Evolutionary conservation across 2,888 invertebrate genomes (phyloP).

Genomic region (Cheilosia urbana): DNA sequence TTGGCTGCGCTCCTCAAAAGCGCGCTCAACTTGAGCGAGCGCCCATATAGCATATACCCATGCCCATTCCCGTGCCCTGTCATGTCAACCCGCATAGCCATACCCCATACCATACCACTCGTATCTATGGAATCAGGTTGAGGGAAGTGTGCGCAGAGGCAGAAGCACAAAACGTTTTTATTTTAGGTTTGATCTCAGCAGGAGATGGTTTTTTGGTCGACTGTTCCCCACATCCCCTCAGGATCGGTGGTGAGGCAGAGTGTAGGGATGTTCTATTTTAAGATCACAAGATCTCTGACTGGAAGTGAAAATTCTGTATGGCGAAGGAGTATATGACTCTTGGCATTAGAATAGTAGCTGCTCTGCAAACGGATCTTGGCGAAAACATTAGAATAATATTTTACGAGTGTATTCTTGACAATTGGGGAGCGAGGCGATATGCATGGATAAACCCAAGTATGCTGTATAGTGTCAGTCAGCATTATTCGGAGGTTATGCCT

Average conservation of each 20-base stretch:
- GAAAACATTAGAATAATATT: conserved; percentile 52
- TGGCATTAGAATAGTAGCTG: conserved; percentile 4
- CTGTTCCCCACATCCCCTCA: conserved; percentile 25
- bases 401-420: conserved; percentile 32
- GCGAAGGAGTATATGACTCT: not conserved
- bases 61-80: conserved; percentile 6
- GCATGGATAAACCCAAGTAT: conserved; percentile 14
- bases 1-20: conserved; percentile 56
- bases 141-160: conserved; percentile 65
- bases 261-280: conserved; percentile 59
- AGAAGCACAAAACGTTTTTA: conserved; percentile 60
- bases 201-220: conserved; percentile 57
- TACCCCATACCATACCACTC: not conserved
- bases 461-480: conserved; percentile 56
- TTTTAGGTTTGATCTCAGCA: conserved; percentile 68
- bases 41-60: not conserved
- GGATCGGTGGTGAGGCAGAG: not conserved
- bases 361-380: conserved; percentile 21
- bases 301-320: conserved; percentile 19
- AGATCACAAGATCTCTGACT: conserved; percentile 39
- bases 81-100: not conserved
- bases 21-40: conserved; percentile 58
- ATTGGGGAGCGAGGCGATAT: not conserved
- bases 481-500: conserved; percentile 45
- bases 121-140: conserved; percentile 49